Conservation (phyloP, 2,113 vertebrate genomes). For the Capra hircus region DNA sequence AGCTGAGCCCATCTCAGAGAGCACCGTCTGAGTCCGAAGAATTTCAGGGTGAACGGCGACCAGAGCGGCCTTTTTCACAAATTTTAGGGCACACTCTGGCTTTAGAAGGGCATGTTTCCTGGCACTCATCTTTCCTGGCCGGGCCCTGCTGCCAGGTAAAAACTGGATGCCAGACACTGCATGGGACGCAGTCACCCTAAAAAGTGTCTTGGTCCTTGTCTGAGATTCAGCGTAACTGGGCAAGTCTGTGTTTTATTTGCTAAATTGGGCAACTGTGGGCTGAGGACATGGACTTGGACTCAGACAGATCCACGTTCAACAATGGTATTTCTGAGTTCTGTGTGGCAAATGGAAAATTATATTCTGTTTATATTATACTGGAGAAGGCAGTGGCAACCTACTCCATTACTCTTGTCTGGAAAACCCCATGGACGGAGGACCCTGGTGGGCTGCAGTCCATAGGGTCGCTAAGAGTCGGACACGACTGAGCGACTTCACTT, state of each 20-base stretch:
- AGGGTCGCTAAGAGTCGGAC: no score
- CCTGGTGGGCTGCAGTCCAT: no score
- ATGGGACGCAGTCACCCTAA: no score
- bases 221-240: background rate
- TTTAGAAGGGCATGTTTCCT: background rate
- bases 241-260: background rate
- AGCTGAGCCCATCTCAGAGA: background rate
- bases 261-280: background rate
- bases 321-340: background rate
- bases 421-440: no score
- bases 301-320: background rate
- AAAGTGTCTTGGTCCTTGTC: rapidly evolving
- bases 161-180: background rate
- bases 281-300: no score
- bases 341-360: background rate
- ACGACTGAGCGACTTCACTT: no score
- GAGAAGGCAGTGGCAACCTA: no score
- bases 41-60: background rate
- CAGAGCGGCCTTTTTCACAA: rapidly evolving
- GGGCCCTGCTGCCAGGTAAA: rapidly evolving
- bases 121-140: rapidly evolving
- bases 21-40: rapidly evolving
- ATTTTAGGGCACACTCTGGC: rapidly evolving
- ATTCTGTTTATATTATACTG: background rate
- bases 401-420: no score